Evolutionary conservation across 2,797 vertebrate species (phyloP).

Genomic region (Brachymystax lenok): DNA sequence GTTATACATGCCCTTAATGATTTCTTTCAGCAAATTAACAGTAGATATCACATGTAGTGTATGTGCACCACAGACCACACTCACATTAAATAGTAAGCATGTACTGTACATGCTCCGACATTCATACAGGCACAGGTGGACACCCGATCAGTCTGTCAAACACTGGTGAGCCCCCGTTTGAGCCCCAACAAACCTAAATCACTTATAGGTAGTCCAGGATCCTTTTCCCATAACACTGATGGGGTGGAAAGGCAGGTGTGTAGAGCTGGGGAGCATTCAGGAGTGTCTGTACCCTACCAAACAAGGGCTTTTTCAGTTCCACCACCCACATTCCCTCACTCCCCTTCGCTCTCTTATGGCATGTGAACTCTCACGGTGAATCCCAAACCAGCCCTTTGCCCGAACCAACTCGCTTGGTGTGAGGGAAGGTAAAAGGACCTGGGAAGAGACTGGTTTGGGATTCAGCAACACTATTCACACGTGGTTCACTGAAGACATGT

Average conservation of each 20-base stretch:
- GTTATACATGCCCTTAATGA: neutral
- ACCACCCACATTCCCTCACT: slow-evolving; percentile 6
- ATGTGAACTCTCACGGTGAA: neutral
- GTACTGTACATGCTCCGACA: neutral
- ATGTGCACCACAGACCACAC: neutral
- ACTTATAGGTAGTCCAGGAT: neutral
- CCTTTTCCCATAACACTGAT: slow-evolving; percentile 8
- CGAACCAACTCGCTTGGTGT: too few relatives aligned
- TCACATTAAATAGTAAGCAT: slow-evolving; percentile 1
- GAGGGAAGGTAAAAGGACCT: neutral
- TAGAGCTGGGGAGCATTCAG: slow-evolving; percentile 3
- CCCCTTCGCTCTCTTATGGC: neutral
- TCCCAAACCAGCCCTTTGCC: too few relatives aligned
- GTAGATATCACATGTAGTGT: neutral
- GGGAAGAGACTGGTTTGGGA: neutral
- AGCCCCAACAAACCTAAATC: neutral
- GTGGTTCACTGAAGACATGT: neutral
- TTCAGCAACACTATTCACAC: slow-evolving; percentile 3
- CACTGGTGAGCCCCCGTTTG: neutral
- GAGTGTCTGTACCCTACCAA: neutral
- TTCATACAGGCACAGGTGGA: slow-evolving; percentile 12
- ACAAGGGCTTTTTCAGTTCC: neutral
- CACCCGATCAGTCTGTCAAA: slow-evolving; percentile 2
- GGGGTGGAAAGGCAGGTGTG: neutral
- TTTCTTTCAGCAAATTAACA: neutral